These are phyloP conservation scores for Halocaridina rubra DNA, from an alignment of 2,888 invertebrate genomes.

Conservation along the genomic window DNA sequence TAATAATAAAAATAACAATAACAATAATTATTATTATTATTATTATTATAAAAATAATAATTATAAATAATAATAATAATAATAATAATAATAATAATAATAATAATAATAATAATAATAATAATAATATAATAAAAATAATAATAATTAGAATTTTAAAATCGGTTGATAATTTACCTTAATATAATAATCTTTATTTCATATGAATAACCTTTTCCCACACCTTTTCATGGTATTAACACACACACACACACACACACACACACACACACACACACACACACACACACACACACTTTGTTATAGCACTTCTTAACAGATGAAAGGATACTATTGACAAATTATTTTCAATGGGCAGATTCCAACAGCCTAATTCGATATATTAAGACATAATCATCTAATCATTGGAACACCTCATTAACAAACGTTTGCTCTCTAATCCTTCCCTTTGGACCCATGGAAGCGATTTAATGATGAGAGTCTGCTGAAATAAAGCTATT, in stretches of 20 bases:
- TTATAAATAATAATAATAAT: neutral
- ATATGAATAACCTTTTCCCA: neutral
- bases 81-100: neutral
- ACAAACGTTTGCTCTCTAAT: neutral
- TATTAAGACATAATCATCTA: neutral
- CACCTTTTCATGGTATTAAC: neutral
- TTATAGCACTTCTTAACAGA: neutral
- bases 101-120: neutral
- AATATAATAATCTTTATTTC: no score
- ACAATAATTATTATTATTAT: no score
- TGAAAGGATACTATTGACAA: neutral
- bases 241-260: neutral
- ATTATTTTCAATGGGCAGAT: neutral
- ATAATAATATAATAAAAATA: neutral
- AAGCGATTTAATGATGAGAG: neutral
- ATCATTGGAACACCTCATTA: neutral
- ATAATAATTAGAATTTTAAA: no score
- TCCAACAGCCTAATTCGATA: neutral
- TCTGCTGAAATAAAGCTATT: no score
- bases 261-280: neutral
- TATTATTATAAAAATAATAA: no score
- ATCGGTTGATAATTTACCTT: no score
- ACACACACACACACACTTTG: neutral
- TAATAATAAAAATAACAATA: no score
- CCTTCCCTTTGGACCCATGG: neutral